phyloP scores from a whole-genome alignment of 2,888 invertebrate genomes.

The Portevinia maculata region DNA sequence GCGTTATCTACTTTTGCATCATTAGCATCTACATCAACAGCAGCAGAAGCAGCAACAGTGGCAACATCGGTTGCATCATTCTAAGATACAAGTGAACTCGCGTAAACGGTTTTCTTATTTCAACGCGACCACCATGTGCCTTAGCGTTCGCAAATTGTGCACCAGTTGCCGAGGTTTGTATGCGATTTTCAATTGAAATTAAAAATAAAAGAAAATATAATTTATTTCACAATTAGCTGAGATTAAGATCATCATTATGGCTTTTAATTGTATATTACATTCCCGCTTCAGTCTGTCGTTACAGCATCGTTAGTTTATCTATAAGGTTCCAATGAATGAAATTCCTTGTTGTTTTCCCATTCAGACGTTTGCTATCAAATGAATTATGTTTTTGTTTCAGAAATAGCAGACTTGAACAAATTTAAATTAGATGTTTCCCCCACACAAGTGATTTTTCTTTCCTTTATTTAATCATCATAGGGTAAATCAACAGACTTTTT shows the following conservation, averaged over 20 bases:
- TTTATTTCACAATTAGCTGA: constrained; percentile 10
- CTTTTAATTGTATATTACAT: constrained; percentile 44
- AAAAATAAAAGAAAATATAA: constrained; percentile 1
- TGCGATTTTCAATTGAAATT: constrained; percentile 38
- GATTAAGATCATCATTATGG: constrained; percentile 54
- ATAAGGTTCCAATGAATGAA: constrained; percentile 58
- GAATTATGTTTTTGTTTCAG: constrained; percentile 23
- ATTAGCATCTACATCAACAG: neutral
- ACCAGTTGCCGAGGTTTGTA: constrained; percentile 80
- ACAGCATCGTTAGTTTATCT: neutral
- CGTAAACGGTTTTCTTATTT: constrained; percentile 20
- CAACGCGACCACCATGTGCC: constrained; percentile 77
- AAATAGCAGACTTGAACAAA: neutral
- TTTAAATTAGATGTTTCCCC: neutral
- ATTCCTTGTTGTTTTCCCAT: constrained; percentile 50
- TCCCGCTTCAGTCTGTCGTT: constrained; percentile 6
- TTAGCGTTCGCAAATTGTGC: constrained; percentile 79
- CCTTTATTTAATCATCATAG: constrained; percentile 22
- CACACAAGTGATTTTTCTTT: constrained; percentile 4
- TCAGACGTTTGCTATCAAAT: constrained; percentile 16
- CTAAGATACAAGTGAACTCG: constrained; percentile 36
- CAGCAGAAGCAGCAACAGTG: constrained; percentile 2
- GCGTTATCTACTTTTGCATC: neutral
- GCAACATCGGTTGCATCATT: constrained; percentile 46
- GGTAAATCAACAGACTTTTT: constrained; percentile 43